Evolutionary conservation across 1,140 invertebrate species (phyloP).

Genomic region (Octopus bimaculoides): DNA sequence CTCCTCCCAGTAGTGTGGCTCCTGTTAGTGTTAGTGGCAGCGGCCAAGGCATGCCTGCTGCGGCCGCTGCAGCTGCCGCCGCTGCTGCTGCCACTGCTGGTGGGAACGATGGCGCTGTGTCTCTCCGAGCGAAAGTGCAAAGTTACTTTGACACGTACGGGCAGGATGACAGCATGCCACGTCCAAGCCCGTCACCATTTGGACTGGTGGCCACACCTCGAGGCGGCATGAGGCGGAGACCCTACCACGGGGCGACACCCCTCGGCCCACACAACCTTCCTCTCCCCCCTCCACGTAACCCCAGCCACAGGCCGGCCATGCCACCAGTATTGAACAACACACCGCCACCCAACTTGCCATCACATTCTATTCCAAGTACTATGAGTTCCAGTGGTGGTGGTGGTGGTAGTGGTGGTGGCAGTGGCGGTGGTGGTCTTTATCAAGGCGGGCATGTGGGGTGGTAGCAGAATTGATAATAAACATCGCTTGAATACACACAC

Average conservation of each 20-base stretch:
- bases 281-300: background rate
- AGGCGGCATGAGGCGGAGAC: background rate
- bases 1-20: constrained; percentile 5
- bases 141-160: constrained; percentile 18
- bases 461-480: background rate
- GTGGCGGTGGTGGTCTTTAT: background rate
- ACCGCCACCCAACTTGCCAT: background rate
- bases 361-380: background rate
- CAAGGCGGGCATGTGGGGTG: background rate
- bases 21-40: background rate
- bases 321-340: background rate
- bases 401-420: background rate
- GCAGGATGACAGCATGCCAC: constrained; percentile 3
- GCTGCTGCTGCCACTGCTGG: background rate
- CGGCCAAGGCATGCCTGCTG: background rate
- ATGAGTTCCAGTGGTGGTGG: background rate
- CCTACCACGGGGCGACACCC: background rate
- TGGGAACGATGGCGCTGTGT: constrained; percentile 4
- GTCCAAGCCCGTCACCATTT: background rate
- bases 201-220: background rate
- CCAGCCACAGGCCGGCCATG: background rate
- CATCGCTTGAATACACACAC: too few species aligned
- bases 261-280: background rate
- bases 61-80: background rate
- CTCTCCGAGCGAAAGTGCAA: constrained; percentile 17